phyloP scores from a whole-genome alignment of 2,888 invertebrate species.

The Allolobophora icterica region DNA sequence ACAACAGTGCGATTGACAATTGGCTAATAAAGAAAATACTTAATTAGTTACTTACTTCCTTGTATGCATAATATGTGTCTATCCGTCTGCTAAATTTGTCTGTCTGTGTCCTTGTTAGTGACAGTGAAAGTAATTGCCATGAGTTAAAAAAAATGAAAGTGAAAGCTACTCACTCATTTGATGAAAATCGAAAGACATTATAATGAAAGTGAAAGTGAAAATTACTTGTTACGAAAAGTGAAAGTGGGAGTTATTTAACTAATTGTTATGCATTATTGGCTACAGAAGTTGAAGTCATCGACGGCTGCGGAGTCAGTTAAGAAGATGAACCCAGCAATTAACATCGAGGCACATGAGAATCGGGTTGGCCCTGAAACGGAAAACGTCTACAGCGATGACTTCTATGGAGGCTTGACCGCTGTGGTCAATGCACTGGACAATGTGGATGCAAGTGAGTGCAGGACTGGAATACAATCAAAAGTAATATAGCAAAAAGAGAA shows the following conservation, averaged over 20 bases:
- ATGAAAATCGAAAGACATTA: neutral
- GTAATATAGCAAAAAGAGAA: neutral
- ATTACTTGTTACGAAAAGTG: neutral
- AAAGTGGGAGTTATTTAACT: neutral
- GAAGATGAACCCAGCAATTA: conserved; percentile 67
- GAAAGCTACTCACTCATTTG: too few relatives aligned
- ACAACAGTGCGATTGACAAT: too few relatives aligned
- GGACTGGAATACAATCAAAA: neutral
- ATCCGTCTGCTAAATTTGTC: too few relatives aligned
- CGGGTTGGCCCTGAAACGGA: conserved; percentile 95
- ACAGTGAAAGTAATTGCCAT: too few relatives aligned
- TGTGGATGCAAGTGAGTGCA: conserved; percentile 82
- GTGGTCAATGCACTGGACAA: conserved; percentile 98
- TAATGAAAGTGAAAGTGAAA: neutral
- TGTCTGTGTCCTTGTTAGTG: too few relatives aligned
- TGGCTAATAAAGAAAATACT: too few relatives aligned
- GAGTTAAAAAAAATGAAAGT: too few relatives aligned
- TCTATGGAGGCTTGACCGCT: conserved; percentile 90
- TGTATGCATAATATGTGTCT: too few relatives aligned
- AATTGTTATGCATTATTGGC: neutral
- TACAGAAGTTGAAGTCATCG: conserved; percentile 78
- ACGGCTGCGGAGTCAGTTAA: conserved; percentile 89
- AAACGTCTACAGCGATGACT: conserved; percentile 87
- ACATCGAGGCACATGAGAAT: conserved; percentile 66
- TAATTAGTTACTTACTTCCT: too few relatives aligned